These are phyloP conservation scores for Machimus rusticus DNA, from an alignment of 2,888 invertebrate genomes.

Conservation along the genomic window DNA sequence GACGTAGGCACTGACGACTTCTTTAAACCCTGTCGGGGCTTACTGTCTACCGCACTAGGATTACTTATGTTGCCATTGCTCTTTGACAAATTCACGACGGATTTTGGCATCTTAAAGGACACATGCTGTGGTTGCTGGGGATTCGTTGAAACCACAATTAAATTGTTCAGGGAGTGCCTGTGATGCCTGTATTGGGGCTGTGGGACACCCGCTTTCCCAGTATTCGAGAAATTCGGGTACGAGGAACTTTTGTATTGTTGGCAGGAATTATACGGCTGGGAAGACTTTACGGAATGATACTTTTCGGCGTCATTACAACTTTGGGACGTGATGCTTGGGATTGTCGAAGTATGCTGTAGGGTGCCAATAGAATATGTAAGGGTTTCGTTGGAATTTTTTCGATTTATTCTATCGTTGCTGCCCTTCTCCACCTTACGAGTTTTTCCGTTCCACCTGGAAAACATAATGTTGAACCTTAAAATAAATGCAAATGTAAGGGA, in stretches of 20 bases:
- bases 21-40: conserved; percentile 52
- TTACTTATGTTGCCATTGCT: conserved; percentile 25
- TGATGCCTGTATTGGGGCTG: conserved; percentile 53
- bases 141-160: conserved; percentile 58
- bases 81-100: neutral
- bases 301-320: conserved; percentile 50
- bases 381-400: conserved; percentile 61
- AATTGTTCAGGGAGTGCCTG: conserved; percentile 59
- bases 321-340: conserved; percentile 50
- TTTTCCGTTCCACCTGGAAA: conserved; percentile 59
- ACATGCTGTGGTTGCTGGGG: conserved; percentile 56
- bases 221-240: conserved; percentile 59
- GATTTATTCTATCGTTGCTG: conserved; percentile 59
- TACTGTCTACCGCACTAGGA: neutral
- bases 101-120: neutral
- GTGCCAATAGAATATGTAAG: conserved; percentile 55
- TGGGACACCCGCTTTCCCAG: conserved; percentile 49
- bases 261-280: conserved; percentile 20
- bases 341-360: conserved; percentile 51
- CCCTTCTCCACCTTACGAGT: conserved; percentile 59
- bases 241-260: conserved; percentile 59
- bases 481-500: neutral
- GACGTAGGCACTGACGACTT: conserved; percentile 29
- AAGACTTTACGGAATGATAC: conserved; percentile 46
- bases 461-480: neutral